Percentiles rank a stretch among this genome's conserved stretches.
phyloP scores from a whole-genome alignment of 2,888 invertebrate genomes.

The Ypsolopha scabrella region DNA sequence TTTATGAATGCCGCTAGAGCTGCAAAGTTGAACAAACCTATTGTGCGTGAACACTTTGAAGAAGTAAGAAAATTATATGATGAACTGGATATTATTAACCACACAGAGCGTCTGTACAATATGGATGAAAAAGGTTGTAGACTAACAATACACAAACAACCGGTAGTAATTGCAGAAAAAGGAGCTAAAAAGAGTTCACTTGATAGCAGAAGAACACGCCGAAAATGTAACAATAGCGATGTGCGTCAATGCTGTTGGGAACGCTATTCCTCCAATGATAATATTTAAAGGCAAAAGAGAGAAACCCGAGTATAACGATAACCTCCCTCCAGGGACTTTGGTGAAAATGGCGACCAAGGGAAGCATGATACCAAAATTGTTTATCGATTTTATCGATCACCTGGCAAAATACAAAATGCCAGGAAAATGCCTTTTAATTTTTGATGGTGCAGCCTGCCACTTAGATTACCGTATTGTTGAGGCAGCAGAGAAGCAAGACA shows the following conservation, averaged over 20 bases:
- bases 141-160: slow-evolving; percentile 14
- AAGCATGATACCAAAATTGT: slow-evolving; percentile 5
- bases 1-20: slow-evolving; percentile 15
- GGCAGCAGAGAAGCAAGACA: slow-evolving; percentile 9
- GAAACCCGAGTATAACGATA: slow-evolving; percentile 9
- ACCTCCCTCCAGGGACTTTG: slow-evolving; percentile 11
- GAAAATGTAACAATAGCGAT: slow-evolving; percentile 22
- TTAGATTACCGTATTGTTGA: slow-evolving; percentile 8
- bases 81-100: slow-evolving; percentile 12
- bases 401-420: slow-evolving; percentile 7
- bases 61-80: slow-evolving; percentile 13
- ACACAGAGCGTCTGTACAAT: slow-evolving; percentile 15
- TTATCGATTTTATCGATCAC: too few species aligned
- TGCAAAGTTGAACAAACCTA: slow-evolving; percentile 14
- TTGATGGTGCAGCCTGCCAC: slow-evolving; percentile 10
- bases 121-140: slow-evolving; percentile 14
- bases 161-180: slow-evolving; percentile 10
- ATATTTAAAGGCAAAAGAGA: slow-evolving; percentile 17
- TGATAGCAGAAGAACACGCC: too few species aligned
- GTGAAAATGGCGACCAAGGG: slow-evolving; percentile 9
- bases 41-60: slow-evolving; percentile 13
- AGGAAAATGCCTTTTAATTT: slow-evolving; percentile 7
- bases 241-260: slow-evolving; percentile 24
- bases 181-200: neutral
- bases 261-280: slow-evolving; percentile 22